Percentiles rank a stretch among this genome's conserved stretches.
phyloP scores from a whole-genome alignment of 2,113 vertebrate genomes.

The Arothron firmamentum region DNA sequence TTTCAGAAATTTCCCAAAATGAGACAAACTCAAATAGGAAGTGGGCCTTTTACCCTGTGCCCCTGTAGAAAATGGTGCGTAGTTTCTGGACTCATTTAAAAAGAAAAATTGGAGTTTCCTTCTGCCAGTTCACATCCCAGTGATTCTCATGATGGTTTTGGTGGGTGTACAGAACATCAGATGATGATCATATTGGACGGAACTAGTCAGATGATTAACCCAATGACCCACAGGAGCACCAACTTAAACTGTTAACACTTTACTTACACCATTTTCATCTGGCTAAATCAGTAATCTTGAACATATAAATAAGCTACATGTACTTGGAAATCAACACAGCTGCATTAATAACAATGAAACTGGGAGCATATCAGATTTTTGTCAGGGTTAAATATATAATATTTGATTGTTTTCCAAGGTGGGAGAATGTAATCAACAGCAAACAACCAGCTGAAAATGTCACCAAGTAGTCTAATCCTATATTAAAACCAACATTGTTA shows the following conservation, averaged over 20 bases:
- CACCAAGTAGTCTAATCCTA: no score
- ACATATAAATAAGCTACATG: constrained; percentile 4
- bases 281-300: constrained; percentile 23
- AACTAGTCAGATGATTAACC: constrained; percentile 16
- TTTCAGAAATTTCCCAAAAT: constrained; percentile 1
- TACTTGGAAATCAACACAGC: constrained; percentile 4
- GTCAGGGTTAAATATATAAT: neutral
- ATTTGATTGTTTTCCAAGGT: constrained; percentile 5
- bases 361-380: constrained; percentile 27
- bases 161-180: neutral
- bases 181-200: neutral
- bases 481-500: no score
- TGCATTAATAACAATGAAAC: constrained; percentile 14
- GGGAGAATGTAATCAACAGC: constrained; percentile 8
- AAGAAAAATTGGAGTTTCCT: no score
- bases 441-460: neutral
- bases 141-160: no score
- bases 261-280: constrained; percentile 13
- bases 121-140: no score
- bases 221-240: neutral
- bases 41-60: neutral
- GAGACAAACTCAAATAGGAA: constrained; percentile 5
- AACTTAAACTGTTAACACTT: neutral
- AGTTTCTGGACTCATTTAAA: no score
- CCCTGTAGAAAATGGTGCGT: neutral